These are phyloP conservation scores for Anguilla anguilla DNA, from an alignment of 2,797 vertebrate species.

Conservation along the genomic window DNA sequence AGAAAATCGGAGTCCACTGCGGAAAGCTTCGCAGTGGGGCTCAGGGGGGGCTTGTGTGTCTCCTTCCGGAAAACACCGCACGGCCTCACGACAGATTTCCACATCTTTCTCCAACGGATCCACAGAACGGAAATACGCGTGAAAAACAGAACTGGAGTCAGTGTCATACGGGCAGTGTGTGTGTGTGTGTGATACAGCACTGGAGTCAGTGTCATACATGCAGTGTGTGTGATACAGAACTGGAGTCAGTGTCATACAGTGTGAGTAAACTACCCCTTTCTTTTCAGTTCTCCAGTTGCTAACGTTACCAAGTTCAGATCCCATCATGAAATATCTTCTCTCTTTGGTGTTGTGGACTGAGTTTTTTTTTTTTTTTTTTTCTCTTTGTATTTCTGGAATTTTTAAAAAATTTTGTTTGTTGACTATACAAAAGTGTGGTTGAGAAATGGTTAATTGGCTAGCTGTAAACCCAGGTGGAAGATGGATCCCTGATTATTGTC, in stretches of 20 bases:
- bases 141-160: not conserved
- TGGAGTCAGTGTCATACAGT: slow-evolving; percentile 7
- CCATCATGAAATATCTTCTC: slow-evolving; percentile 22
- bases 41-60: not conserved
- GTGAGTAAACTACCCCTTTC: not conserved
- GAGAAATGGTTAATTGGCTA: slow-evolving; percentile 19
- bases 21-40: not conserved
- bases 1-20: slow-evolving; percentile 49
- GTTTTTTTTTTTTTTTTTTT: slow-evolving; percentile 33
- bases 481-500: slow-evolving; percentile 16
- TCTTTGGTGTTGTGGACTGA: slow-evolving; percentile 30
- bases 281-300: slow-evolving; percentile 41
- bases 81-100: not conserved
- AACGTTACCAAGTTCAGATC: slow-evolving; percentile 9
- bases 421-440: not conserved
- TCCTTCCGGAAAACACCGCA: not conserved
- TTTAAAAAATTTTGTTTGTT: slow-evolving; percentile 28
- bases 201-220: too few relatives aligned
- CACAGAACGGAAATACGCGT: not conserved
- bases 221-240: not conserved
- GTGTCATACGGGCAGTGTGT: too few relatives aligned
- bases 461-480: slow-evolving; percentile 14
- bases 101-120: not conserved
- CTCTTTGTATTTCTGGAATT: slow-evolving; percentile 33
- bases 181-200: too few relatives aligned